Evolutionary conservation across 2,888 invertebrate genomes (phyloP).

Genomic region (Pollenia griseotomentosa): DNA sequence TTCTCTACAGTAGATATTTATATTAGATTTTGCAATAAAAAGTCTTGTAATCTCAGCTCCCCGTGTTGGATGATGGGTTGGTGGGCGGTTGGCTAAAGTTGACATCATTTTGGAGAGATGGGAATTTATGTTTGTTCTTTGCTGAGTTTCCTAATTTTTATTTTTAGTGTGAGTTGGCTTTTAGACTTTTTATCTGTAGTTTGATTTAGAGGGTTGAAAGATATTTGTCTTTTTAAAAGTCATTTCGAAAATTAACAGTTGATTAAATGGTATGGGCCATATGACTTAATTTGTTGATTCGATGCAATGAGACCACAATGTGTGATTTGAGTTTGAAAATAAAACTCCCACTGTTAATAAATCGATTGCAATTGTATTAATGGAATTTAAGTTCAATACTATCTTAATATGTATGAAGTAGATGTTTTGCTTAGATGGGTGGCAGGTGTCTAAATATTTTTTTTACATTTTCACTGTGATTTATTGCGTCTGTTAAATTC

Average conservation of each 20-base stretch:
- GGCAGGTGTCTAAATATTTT: constrained; percentile 10
- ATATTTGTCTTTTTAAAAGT: constrained; percentile 56
- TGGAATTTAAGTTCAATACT: neutral
- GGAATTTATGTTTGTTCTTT: neutral
- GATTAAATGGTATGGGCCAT: constrained; percentile 43
- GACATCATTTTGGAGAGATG: constrained; percentile 52
- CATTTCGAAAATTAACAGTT: constrained; percentile 63
- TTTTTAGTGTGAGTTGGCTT: constrained; percentile 3
- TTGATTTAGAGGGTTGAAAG: constrained; percentile 2
- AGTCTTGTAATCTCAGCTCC: constrained; percentile 63
- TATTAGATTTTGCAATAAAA: constrained; percentile 46
- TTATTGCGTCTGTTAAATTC: too few relatives aligned
- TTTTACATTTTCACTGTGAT: too few relatives aligned
- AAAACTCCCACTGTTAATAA: constrained; percentile 53
- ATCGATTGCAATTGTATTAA: constrained; percentile 7
- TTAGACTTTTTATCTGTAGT: neutral
- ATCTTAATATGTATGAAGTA: neutral
- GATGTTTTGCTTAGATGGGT: neutral
- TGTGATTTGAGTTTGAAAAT: constrained; percentile 36
- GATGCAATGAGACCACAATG: constrained; percentile 45
- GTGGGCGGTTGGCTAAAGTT: constrained; percentile 23
- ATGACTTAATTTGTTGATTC: constrained; percentile 47
- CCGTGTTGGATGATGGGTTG: neutral
- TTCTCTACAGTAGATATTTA: neutral
- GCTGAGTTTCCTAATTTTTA: constrained; percentile 30